Evolutionary conservation across 2,113 vertebrate genomes (phyloP).

Genomic region (Muntiacus muntjak): DNA sequence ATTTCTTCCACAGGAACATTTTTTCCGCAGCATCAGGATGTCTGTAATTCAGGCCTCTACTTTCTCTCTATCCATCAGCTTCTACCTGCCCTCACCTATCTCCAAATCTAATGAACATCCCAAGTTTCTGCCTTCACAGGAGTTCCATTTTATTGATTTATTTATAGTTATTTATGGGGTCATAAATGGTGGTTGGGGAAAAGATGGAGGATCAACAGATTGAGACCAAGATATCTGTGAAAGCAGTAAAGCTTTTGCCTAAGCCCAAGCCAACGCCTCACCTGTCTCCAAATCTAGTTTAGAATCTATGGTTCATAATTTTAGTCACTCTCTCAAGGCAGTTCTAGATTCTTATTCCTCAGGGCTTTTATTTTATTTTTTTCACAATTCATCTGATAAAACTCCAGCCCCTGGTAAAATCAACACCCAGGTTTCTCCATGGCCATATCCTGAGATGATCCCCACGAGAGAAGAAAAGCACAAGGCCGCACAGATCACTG

Average conservation of each 20-base stretch:
- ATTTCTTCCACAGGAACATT: neutral
- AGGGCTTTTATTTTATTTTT: neutral
- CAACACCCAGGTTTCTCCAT: neutral
- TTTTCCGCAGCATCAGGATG: neutral
- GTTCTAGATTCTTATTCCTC: neutral
- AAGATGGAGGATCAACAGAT: neutral
- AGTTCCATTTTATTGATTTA: neutral
- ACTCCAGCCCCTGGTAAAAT: neutral
- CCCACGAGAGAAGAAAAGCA: neutral
- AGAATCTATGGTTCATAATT: neutral
- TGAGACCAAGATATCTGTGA: neutral
- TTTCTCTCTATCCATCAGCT: neutral
- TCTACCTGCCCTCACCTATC: neutral
- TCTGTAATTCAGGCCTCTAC: neutral
- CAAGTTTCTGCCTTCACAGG: neutral
- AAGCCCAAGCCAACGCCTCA: neutral
- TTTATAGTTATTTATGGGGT: neutral
- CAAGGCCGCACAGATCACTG: no score
- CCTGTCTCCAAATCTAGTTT: neutral
- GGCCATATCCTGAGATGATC: neutral
- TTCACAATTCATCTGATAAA: neutral
- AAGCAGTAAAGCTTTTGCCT: neutral
- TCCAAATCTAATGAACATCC: neutral
- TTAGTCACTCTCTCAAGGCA: neutral
- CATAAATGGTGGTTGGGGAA: neutral